phyloP scores from a whole-genome alignment of 1,140 invertebrate genomes.

The Hylaeus anthracinus region DNA sequence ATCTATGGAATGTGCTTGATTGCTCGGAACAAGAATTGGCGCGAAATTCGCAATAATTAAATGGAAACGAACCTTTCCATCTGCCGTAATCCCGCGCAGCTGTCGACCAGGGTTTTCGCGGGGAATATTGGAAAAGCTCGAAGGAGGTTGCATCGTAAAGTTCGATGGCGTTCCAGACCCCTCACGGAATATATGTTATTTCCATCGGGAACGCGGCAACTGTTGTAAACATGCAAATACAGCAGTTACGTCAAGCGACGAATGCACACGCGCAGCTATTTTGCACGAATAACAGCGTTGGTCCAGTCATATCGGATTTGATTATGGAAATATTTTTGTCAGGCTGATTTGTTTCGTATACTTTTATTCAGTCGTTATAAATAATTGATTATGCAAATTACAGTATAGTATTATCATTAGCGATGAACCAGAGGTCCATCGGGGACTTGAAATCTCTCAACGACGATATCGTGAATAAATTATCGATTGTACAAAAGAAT shows the following conservation, averaged over 20 bases:
- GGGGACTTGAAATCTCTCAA: too few species aligned
- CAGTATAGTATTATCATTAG: too few species aligned
- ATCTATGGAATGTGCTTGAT: too few species aligned
- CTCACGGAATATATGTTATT: background rate
- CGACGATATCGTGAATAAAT: too few species aligned
- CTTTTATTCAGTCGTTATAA: too few species aligned
- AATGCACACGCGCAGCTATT: background rate
- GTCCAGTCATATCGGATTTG: too few species aligned
- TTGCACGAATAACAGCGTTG: conserved; percentile 5
- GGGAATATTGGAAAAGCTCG: conserved; percentile 23
- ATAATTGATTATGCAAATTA: too few species aligned
- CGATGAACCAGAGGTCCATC: too few species aligned
- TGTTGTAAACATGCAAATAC: conserved; percentile 42
- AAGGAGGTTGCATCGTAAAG: background rate
- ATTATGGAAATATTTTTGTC: too few species aligned
- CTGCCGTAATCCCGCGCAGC: background rate
- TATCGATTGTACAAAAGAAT: too few species aligned
- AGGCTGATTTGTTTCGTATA: too few species aligned
- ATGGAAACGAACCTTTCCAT: background rate
- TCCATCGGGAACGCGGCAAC: background rate
- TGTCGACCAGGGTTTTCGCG: background rate
- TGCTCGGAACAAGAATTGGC: too few species aligned
- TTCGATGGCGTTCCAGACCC: background rate
- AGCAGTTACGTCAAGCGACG: conserved; percentile 15
- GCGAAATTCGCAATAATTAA: background rate